phyloP scores from a whole-genome alignment of 92 coral and sea anemone species.

The Palythoa grandis region DNA sequence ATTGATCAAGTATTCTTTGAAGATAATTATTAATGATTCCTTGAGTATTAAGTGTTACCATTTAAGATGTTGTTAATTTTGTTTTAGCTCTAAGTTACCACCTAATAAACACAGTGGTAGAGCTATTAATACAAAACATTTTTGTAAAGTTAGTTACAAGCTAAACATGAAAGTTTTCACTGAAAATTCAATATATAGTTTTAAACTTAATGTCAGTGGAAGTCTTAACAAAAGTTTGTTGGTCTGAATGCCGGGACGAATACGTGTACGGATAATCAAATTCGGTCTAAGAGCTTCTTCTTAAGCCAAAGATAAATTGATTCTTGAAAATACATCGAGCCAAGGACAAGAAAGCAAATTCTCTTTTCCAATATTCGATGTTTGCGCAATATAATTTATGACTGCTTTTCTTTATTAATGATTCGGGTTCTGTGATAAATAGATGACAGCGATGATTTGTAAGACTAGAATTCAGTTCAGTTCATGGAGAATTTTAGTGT shows the following conservation, averaged over 20 bases:
- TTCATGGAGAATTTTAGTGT: neutral
- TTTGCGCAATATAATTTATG: conserved; percentile 45
- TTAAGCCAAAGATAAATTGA: conserved; percentile 29
- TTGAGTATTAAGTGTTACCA: conserved; percentile 41
- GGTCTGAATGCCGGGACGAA: conserved; percentile 1
- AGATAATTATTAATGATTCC: conserved; percentile 23
- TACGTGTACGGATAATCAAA: conserved; percentile 23
- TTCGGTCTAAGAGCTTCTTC: neutral
- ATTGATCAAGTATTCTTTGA: conserved; percentile 20
- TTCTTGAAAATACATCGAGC: neutral
- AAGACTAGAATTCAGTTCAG: neutral
- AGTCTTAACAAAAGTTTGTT: neutral
- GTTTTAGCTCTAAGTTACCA: conserved; percentile 32
- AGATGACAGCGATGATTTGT: conserved; percentile 1
- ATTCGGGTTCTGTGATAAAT: neutral
- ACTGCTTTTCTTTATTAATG: conserved; percentile 17
- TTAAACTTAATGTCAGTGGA: neutral
- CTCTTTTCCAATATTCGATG: conserved; percentile 31
- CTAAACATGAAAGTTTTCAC: neutral
- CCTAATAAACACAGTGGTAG: neutral
- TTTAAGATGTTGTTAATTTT: conserved; percentile 36
- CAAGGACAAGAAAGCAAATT: conserved; percentile 27
- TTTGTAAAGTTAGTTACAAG: neutral
- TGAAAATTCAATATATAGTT: neutral
- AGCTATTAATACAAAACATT: neutral